Base-by-base conservation (phyloP, 2,113 vertebrate genomes). In the Peromyscus maniculatus region DNA sequence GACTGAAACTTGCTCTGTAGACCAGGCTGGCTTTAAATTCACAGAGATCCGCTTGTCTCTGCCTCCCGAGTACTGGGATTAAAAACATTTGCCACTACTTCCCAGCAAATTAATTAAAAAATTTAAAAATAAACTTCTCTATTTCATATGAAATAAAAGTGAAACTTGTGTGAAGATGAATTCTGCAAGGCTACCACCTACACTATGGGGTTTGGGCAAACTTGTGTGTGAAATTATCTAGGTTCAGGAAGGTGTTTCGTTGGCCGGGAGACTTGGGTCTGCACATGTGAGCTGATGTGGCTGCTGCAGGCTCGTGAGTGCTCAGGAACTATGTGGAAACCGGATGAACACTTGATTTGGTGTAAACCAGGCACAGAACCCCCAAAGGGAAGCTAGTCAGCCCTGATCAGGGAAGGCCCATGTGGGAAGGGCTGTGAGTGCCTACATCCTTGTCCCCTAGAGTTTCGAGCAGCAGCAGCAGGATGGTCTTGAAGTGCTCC, bases 401-500 rank as follows among this genome's bases (percentile, higher is more conserved):
- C 21, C 21, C 4, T 7, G 4, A 46, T 1, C 19, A 55, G 69
- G 83, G 72, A 89, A 52, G 77, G 92, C 17, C 28, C 46, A 22
- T 1, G 62, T n/a, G n/a, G 91, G 96, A 21, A 57, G 64, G 43
- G 4, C 80, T 33, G 19, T 59, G 69, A 26, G 67, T 5, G 71
- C 96, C 99, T 99, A 99, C 99, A 19, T 99, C 99, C 99, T 99
- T 99, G 97, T 99, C 99, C 39, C 99, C 99, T 22, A 99, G 99
- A 0, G 99, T 99, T 98, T 99, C 99, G 97, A 99, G 98, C 95
- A 99, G 99, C 82, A 99, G 98, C 46, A 99, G 99, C 74, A 99
- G 98, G 98, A 99, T 99, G 89, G 99, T 99, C 98, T 99, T 99
- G 97, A 99, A 99, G 98, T 99, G 99, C 82, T 99, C 99, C 59